phyloP scores from a whole-genome alignment of 2,888 invertebrate genomes.

The Drosophila atripex region DNA sequence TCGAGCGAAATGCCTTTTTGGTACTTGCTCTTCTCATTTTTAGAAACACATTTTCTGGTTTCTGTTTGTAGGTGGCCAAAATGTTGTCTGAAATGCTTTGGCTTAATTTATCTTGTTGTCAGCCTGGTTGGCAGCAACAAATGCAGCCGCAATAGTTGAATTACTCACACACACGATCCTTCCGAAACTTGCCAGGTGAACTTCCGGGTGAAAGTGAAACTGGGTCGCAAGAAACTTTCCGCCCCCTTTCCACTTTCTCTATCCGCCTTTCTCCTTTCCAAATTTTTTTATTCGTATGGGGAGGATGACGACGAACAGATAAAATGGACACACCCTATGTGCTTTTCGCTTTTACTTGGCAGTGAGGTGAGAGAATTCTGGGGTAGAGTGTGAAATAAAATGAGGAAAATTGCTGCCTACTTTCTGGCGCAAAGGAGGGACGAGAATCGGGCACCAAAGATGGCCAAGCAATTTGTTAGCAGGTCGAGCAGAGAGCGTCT shows the following conservation, averaged over 20 bases:
- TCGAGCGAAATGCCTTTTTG: constrained; percentile 14
- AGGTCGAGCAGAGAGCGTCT: constrained; percentile 53
- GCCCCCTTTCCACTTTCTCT: constrained; percentile 43
- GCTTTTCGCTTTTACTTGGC: constrained; percentile 42
- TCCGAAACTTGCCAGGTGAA: constrained; percentile 36
- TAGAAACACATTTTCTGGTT: constrained; percentile 25
- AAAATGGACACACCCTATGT: constrained; percentile 75
- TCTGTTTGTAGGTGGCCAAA: constrained; percentile 22
- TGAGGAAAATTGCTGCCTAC: constrained; percentile 71
- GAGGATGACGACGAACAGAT: constrained; percentile 58
- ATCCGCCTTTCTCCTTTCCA: constrained; percentile 31
- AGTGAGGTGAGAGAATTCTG: constrained; percentile 8
- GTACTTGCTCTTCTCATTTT: constrained; percentile 4
- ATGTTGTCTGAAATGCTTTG: constrained; percentile 55
- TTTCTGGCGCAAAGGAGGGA: constrained; percentile 35
- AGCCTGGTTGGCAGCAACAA: constrained; percentile 68
- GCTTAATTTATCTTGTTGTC: constrained; percentile 74
- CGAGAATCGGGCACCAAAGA: constrained; percentile 37
- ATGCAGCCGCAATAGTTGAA: constrained; percentile 67
- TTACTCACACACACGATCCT: constrained; percentile 47
- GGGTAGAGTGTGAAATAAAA: constrained; percentile 71
- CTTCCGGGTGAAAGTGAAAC: constrained; percentile 37
- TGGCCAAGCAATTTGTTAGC: constrained; percentile 73
- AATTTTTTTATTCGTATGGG: constrained; percentile 9
- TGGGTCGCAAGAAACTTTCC: constrained; percentile 62